phyloP scores from a whole-genome alignment of 2,113 vertebrate species.

The Tragelaphus imberbis region DNA sequence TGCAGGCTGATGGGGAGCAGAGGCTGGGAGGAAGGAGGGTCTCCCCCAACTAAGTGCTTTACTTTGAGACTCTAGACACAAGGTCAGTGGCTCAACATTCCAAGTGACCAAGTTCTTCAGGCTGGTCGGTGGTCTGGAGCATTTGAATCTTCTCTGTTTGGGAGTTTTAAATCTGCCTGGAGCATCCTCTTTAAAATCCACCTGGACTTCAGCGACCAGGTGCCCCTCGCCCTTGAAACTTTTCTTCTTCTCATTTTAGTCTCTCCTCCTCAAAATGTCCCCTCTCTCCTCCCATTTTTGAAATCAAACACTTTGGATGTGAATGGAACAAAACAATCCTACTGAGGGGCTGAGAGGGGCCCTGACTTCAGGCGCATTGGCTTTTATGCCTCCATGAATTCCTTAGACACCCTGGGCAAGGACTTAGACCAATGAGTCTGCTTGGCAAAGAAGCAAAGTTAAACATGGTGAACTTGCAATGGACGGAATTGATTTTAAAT shows the following conservation, averaged over 20 bases:
- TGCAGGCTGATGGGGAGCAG: neutral
- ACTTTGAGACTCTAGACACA: neutral
- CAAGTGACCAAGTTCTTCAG: neutral
- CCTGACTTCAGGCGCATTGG: accelerated
- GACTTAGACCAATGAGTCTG: neutral
- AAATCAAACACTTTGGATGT: neutral
- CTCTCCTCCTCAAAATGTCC: neutral
- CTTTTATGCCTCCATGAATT: neutral
- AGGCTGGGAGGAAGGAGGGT: neutral
- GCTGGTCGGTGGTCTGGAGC: accelerated
- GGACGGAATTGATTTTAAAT: neutral
- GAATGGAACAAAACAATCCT: neutral
- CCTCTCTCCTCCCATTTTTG: neutral
- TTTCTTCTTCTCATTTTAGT: neutral
- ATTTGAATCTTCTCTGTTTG: accelerated
- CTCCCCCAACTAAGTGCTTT: too few relatives aligned
- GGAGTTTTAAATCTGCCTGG: neutral
- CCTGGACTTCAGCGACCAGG: neutral
- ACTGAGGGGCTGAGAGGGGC: accelerated
- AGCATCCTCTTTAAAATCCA: too few relatives aligned
- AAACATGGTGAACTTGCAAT: neutral
- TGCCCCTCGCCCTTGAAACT: neutral
- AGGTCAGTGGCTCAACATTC: neutral
- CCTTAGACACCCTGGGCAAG: neutral
- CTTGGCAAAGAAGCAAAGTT: neutral